A percentile compares a stretch with the other conserved stretches of the same genome.
Evolutionary conservation across 2,113 vertebrate genomes (phyloP).

Genomic region (Myotis brandtii): DNA sequence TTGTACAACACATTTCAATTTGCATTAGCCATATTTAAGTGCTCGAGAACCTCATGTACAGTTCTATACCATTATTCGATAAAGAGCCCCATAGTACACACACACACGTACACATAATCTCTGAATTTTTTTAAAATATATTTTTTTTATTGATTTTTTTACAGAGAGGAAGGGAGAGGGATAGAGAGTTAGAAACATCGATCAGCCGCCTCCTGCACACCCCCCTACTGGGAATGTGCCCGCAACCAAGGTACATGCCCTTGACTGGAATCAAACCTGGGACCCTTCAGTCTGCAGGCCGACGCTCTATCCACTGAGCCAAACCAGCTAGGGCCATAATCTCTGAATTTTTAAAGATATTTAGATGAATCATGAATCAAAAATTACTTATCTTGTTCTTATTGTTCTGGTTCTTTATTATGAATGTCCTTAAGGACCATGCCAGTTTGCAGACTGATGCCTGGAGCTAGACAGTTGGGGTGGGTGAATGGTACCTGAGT

Average conservation of each 20-base stretch:
- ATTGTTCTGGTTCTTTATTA: not conserved
- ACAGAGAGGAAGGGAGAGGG: no score
- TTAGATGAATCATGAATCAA: constrained; percentile 17
- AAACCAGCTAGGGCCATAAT: not conserved
- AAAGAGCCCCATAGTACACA: not conserved
- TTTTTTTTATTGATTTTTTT: no score
- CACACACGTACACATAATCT: not conserved
- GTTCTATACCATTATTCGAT: not conserved
- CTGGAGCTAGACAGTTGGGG: not conserved
- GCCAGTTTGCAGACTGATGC: not conserved
- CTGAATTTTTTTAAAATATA: not conserved
- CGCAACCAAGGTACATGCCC: no score
- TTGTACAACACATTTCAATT: not conserved
- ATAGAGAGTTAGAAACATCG: no score
- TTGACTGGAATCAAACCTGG: no score
- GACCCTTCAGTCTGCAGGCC: no score
- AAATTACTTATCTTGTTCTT: not conserved
- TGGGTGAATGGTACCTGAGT: not conserved
- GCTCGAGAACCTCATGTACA: not conserved
- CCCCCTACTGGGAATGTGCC: no score
- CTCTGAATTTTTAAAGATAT: not conserved
- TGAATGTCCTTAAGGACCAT: not conserved
- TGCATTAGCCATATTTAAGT: not conserved
- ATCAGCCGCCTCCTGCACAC: no score
- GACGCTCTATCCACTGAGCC: no score